Base-by-base conservation (phyloP, 2,113 vertebrate genomes). In the Periophthalmus modestus region DNA sequence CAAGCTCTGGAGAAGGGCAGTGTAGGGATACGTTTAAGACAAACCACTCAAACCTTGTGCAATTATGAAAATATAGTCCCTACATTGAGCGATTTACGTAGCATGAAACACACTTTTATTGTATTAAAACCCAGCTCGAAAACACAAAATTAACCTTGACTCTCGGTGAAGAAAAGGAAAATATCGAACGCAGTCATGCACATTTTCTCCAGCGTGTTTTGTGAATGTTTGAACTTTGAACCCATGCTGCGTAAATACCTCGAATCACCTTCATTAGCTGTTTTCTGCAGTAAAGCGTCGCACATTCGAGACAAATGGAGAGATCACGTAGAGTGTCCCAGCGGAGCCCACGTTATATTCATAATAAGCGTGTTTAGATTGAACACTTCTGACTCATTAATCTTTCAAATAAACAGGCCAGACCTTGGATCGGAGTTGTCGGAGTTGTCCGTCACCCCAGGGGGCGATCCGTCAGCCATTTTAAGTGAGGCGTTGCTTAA, bases 351-450 rank as follows among this genome's bases (percentile, higher is more conserved):
- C 5, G n/a, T 55, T 55, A 55, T 55, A 55, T 55, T 21, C 52
- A 77, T 82, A 77, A 77, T 78, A 83, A 55, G 74, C 81, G 68
- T 66, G 75, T 71, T 71, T 66, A 77, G 71, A 79, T 66, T 75
- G 33, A 77, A 78, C 65, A 69, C 19, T 70, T 77, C n/a, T 46
- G 21, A 24, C 66, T 75, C 73, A 73, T 77, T 77, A 73, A 75
- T 73, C 74, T 73, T 68, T 78, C 73, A 81, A 72, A 72, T 46
- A 77, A 81, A 79, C 65, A 66, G 62, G 33, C 23, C 33, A 68
- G 61, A 66, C 68, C 68, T 71, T 19, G 10, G 23, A 43, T 13
- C 33, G 34, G 69, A 48, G 16, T 54, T 71, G 28, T 13, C 33
- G 34, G 69, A 48, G 16, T 54, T 71, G 28, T 73, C n/a, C 54